Base-by-base conservation (phyloP, 2,888 invertebrate species). In the Synergus umbraculus region DNA sequence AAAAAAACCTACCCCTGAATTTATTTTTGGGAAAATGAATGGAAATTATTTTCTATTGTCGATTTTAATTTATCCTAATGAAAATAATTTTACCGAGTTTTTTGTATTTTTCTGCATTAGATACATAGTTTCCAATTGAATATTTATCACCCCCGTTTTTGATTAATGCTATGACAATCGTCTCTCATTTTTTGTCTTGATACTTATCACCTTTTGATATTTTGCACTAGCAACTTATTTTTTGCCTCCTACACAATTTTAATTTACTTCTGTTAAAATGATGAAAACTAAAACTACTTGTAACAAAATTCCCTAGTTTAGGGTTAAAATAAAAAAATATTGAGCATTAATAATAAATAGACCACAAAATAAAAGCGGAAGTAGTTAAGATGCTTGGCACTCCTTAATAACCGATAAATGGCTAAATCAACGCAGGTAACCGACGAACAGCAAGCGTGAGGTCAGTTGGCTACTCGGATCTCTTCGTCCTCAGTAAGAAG, bases 401-500 rank as follows among this genome's bases (percentile, higher is more conserved):
- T 86, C 84, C 88, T 83, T 86, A 89, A 91, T 92, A 92, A 92
- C 90, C 89, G 90, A 91, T 91, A 92, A 92, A 91, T 91, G 83
- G 91, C 91, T 91, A 91, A 90, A 91, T 91, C 89, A 87, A 90
- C 89, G 92, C 94, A 97, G 99, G 99, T 92, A 99, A 99, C 94
- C 95, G 99, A 92, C 95, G 99, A 93, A 99, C 99, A 92, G 99
- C 99, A 87, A 98, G 98, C 90, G 99, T 99, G 88, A 95, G 98
- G 88, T 99, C 98, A 81, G 99, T 99, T 84, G 99, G 99, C 89
- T 99, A 99, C 94, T 98, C 98, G 93, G 99, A 99, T 94, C 95
- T 99, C 90, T 99, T 99, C 94, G 98, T 99, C 92, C 95, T 99
- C 88, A 98, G 98, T 93, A 99, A 99, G 95, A 98, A 98, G 94